Percentiles rank a stretch among this genome's conserved stretches.
Conservation (phyloP, 2,797 vertebrate genomes). For the Siniperca undulata region DNA sequence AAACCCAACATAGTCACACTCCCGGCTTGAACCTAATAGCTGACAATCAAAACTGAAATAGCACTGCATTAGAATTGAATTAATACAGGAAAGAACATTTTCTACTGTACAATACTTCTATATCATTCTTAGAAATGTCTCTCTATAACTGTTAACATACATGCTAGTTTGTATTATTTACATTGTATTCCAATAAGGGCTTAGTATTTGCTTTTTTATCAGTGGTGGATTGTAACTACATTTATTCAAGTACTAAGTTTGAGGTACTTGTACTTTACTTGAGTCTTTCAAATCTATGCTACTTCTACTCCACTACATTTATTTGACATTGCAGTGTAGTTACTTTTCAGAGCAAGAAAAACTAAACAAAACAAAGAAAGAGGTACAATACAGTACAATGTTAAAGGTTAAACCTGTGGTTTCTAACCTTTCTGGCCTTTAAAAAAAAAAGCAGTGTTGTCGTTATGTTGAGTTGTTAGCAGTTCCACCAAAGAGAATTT, state of each 20-base stretch:
- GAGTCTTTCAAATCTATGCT: not conserved
- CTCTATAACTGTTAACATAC: not conserved
- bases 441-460: no score
- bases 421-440: no score
- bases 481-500: no score
- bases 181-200: no score
- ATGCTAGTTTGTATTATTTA: not conserved
- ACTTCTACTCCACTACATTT: not conserved
- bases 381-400: not conserved
- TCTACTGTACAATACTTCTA: not conserved
- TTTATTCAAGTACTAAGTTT: no score
- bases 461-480: no score
- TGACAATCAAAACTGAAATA: conserved; percentile 21
- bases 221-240: no score
- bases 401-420: no score
- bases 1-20: conserved; percentile 43
- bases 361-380: not conserved
- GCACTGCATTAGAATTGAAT: not conserved
- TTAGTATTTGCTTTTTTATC: no score
- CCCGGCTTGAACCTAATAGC: conserved; percentile 3
- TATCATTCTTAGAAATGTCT: not conserved
- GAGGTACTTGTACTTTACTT: not conserved
- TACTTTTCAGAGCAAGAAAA: not conserved
- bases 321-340: not conserved
- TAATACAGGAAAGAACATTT: conserved; percentile 3